phyloP scores from a whole-genome alignment of 2,113 vertebrate genomes.

The Aegotheles bennettii region DNA sequence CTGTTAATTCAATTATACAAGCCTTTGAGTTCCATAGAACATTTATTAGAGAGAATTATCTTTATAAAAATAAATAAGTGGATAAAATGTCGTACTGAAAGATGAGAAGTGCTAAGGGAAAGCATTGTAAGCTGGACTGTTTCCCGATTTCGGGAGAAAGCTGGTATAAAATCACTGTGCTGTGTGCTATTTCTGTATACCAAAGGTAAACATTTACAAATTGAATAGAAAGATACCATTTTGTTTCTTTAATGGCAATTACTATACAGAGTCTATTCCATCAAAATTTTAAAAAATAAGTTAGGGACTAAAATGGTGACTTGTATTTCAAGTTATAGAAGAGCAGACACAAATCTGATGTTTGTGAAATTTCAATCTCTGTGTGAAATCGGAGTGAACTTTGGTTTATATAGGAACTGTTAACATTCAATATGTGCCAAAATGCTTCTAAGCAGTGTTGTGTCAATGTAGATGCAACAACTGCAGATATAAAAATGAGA shows the following conservation, averaged over 20 bases:
- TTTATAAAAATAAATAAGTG: neutral
- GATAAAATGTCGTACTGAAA: neutral
- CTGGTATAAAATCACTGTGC: neutral
- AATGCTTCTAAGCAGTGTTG: neutral
- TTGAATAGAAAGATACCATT: neutral
- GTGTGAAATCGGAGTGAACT: neutral
- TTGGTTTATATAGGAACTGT: neutral
- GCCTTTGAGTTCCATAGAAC: neutral
- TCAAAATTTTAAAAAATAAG: neutral
- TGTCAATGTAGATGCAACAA: neutral
- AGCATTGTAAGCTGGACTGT: neutral
- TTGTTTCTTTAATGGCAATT: neutral
- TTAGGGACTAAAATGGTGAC: neutral
- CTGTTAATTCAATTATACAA: neutral
- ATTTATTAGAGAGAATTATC: neutral
- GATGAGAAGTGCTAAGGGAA: neutral
- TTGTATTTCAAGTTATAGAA: neutral
- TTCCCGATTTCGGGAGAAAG: constrained; percentile 15
- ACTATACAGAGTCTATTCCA: neutral
- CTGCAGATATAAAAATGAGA: neutral
- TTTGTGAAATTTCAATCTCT: neutral
- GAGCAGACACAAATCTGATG: neutral
- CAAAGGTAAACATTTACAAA: neutral
- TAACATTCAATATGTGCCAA: neutral
- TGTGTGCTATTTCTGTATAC: neutral